These are phyloP conservation scores for Colistium nudipinnis DNA, from an alignment of 2,113 vertebrate genomes.

Conservation along the genomic window DNA sequence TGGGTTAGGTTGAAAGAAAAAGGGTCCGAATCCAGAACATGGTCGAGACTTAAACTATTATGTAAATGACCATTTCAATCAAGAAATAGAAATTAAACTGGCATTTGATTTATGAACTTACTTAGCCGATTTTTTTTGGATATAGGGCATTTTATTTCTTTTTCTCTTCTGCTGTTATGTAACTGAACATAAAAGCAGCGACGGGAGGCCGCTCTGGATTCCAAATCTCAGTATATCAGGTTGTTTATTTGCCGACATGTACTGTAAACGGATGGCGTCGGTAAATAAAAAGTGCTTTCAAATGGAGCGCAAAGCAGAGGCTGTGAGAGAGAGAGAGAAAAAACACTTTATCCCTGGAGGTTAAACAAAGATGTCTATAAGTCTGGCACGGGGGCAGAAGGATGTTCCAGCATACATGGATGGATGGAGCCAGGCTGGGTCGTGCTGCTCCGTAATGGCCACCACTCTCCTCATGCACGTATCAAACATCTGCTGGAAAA, in stretches of 20 bases:
- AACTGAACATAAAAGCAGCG: neutral
- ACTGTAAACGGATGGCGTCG: neutral
- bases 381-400: neutral
- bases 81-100: no score
- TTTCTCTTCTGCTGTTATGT: no score
- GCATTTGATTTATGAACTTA: no score
- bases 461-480: conserved; percentile 7
- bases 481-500: conserved; percentile 27
- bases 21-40: no score
- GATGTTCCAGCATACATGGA: conserved; percentile 5
- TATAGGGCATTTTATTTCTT: no score
- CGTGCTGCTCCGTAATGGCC: conserved; percentile 21
- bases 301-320: neutral
- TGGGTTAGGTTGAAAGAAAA: no score
- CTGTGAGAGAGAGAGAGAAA: neutral
- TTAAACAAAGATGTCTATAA: neutral
- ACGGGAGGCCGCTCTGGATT: neutral
- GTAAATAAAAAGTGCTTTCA: neutral
- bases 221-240: neutral
- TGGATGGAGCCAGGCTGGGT: neutral
- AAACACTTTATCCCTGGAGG: neutral
- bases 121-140: no score
- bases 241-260: neutral
- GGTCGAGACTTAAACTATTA: no score
- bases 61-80: no score